Base-by-base conservation (phyloP, 2,888 invertebrate genomes). In the Mycogona germanica region DNA sequence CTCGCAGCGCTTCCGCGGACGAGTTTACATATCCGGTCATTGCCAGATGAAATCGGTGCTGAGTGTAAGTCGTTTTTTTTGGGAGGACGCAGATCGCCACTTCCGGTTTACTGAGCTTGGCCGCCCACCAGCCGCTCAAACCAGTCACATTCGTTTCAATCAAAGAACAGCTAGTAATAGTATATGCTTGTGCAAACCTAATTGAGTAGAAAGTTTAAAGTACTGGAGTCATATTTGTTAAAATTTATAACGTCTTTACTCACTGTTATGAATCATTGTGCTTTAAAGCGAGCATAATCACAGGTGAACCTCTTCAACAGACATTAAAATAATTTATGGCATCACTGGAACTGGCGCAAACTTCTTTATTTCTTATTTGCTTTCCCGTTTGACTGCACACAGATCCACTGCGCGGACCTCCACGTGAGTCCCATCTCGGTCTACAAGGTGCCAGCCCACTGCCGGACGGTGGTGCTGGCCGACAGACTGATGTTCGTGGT, bases 351-450 rank as follows among this genome's bases (percentile, higher is more conserved):
- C n/a, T n/a, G n/a, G n/a, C n/a, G n/a, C n/a, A n/a, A n/a, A n/a
- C n/a, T n/a, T n/a, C n/a, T n/a, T n/a, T 12, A 41, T 19, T 55
- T 19, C 40, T 53, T n/a, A 35, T 40, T 57, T 30, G 29, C 47
- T 45, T 57, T 35, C 40, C 44, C 14, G 19, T 12, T 49, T 49
- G 1, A 38, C 57, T 55, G 42, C 46, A 68, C 71, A 41, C 64
- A 80, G 79, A 74, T 84, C 56, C 81, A 82, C 66, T 78, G 77
- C 62, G 77, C 79, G 59, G 78, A 79, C 64, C 73, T 81, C 47
- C 79, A 78, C 62, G 72, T 78, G 54, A 76, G 78, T 57, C 82
- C 83, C 12, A 68, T 82, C 55, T 80, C 78, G 67, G 74, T 81
- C 46, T 81, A 84, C 66, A 81, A 80, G 69, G 71, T 85, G 61